A percentile compares a stretch with the other conserved stretches of the same genome.
Evolutionary conservation across 2,797 vertebrate genomes (phyloP).

Genomic region (Myotis pilosus): DNA sequence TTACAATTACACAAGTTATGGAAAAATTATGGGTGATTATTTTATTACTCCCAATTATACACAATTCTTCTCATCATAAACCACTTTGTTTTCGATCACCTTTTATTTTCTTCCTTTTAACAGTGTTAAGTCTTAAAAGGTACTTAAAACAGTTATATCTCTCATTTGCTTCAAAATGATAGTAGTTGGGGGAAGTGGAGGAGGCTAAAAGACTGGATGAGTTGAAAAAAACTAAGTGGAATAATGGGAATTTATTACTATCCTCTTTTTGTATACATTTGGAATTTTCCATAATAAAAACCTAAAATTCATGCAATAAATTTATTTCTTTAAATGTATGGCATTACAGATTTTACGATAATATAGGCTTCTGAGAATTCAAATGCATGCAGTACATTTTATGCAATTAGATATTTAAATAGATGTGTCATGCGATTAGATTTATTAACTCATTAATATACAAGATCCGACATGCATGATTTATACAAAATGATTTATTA

Average conservation of each 20-base stretch:
- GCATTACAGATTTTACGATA: background rate
- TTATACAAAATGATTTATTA: background rate
- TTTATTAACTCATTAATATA: slow-evolving; percentile 16
- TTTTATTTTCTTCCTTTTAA: slow-evolving; percentile 39
- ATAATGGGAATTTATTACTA: background rate
- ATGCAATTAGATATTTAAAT: background rate
- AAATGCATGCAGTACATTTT: background rate
- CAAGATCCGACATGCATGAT: slow-evolving; percentile 21
- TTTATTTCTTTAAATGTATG: background rate
- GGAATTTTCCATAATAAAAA: slow-evolving; percentile 22
- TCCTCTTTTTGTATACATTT: background rate
- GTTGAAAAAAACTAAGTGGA: background rate
- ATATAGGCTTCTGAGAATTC: slow-evolving; percentile 1
- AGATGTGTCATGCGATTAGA: background rate
- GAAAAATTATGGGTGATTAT: background rate
- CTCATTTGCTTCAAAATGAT: slow-evolving; percentile 4
- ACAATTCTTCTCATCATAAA: background rate
- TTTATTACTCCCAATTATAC: background rate
- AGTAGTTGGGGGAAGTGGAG: background rate
- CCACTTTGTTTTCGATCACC: background rate
- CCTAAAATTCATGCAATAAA: background rate
- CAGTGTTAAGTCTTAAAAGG: background rate
- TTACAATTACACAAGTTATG: background rate
- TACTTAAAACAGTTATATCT: background rate
- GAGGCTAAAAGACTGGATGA: background rate